Evolutionary conservation across 2,113 vertebrate species (phyloP), one percentile per base, ranked within the genome.

Genomic region (Toxostoma redivivum): DNA sequence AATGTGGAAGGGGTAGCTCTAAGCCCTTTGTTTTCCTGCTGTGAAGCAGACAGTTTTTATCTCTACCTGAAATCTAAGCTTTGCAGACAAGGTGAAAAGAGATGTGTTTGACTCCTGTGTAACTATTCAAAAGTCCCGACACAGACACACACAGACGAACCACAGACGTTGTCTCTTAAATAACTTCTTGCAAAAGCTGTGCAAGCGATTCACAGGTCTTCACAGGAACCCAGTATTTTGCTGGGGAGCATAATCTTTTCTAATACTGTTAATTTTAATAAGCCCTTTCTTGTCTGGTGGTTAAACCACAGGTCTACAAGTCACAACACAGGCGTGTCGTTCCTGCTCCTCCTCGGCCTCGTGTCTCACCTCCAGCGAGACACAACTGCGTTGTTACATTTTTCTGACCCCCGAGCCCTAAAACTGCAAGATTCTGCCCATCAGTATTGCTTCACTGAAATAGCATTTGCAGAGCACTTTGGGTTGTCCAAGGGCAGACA

Each of bases 211-310:
- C 92, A 44, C 82, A 94, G 67, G 81, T 86, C 81, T 95, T 95
- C 95, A 90, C 88, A 95, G 90, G 90, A 96, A 86, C 90, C 9
- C 67, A 80, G 54, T 89, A 45, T 95, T 92, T 92, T 57, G 81
- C 87, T 95, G 74, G 70, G 89, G 61, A 95, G 70, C 38, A 42
- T 84, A 86, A 77, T 86, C 42, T 86, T 73, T 93, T 86, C 81
- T 96, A 93, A 94, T 77, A 76, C 64, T 94, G 76, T 82, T 90
- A 83, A 96, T 95, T 87, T 96, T 94, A 74, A 92, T 96, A 56
- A 88, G 79, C 86, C 40, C 80, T 92, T 86, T 93, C 93, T 95
- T 96, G 71, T 60, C 92, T 93, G 86, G 93, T 93, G 92, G 92
- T 96, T 95, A 95, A 60, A 95, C 94, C 92, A 88, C 93, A 96